Percentiles rank a stretch among this genome's conserved stretches.
Evolutionary conservation across 2,113 vertebrate genomes (phyloP).

Genomic region (Notechis scutatus): DNA sequence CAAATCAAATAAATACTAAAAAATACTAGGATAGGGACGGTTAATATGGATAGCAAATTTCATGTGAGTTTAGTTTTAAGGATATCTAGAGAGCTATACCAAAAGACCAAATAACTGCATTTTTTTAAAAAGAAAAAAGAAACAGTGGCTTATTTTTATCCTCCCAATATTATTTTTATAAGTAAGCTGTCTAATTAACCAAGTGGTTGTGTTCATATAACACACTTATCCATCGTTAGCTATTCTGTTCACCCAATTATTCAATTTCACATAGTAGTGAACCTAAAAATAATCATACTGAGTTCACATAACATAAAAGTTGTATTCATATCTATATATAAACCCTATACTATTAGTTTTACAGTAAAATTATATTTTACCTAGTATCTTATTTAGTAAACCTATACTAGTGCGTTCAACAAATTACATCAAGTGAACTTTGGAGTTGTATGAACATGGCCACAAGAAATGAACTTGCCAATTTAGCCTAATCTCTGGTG

Average conservation of each 20-base stretch:
- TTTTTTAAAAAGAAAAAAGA: background rate
- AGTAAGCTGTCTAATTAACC: background rate
- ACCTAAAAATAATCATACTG: background rate
- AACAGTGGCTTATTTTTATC: background rate
- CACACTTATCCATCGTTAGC: background rate
- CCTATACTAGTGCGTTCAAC: background rate
- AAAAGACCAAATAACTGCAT: background rate
- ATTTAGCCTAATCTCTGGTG: background rate
- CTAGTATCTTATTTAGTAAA: background rate
- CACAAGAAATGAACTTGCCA: background rate
- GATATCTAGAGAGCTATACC: background rate
- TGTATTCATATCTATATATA: background rate
- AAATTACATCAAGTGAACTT: background rate
- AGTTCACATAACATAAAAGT: background rate
- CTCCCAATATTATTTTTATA: too few species aligned
- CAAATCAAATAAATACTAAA: too few species aligned
- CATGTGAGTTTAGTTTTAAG: background rate
- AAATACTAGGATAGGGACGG: background rate
- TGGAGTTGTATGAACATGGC: background rate
- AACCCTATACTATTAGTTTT: background rate
- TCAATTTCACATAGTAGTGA: background rate
- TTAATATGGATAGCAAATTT: background rate
- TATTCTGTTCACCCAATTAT: background rate
- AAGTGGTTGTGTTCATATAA: background rate
- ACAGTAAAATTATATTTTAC: background rate